Evolutionary conservation across 2,888 invertebrate species (phyloP), one percentile per base, ranked within the genome.

Genomic region (Lasioglossum figueresi): DNA sequence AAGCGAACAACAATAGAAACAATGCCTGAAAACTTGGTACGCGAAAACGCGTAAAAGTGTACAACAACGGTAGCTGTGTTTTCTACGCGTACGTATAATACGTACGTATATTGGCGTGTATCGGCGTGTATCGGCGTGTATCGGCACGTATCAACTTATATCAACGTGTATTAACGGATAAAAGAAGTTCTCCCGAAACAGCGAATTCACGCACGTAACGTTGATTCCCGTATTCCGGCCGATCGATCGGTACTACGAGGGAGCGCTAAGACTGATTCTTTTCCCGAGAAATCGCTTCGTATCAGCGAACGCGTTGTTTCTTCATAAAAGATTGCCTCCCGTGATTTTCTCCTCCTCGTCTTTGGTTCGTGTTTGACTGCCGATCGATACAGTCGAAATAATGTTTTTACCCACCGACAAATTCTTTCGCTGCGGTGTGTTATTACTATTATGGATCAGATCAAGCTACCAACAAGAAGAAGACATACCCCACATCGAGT

Each of bases 401-500:
- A 92, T 91, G 91, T 87, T 89, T 85, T 89, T 86, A 83, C 83
- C 86, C 74, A 75, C 84, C 76, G 86, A 79, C 34, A 89, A 88
- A 77, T 56, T 91, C 45, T 76, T 93, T 84, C 92, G 91, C 88
- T 91, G 91, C 83, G 92, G 92, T 86, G 90, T 94, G 84, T 87
- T 94, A 82, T 90, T 95, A 84, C 91, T 95, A 71, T 91, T 95
- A 88, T 93, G 96, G 91, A 96, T 95, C 88, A 95, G 95, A 76
- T 95, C 94, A 88, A 95, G 95, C 91, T 95, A 96, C 92, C 98
- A 98, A 95, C 98, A 98, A 95, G 97, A 98, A 94, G 98, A 98
- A 96, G 98, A 98, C 95, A 98, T 98, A 94, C 98, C 98, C 85
- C 98, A 98, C 95, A 97, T 98, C 95, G 98, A 98, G 98, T 98